Percentiles rank a stretch among this genome's conserved stretches.
Conservation (phyloP, 2,797 vertebrate genomes). For the Chelon labrosus region DNA sequence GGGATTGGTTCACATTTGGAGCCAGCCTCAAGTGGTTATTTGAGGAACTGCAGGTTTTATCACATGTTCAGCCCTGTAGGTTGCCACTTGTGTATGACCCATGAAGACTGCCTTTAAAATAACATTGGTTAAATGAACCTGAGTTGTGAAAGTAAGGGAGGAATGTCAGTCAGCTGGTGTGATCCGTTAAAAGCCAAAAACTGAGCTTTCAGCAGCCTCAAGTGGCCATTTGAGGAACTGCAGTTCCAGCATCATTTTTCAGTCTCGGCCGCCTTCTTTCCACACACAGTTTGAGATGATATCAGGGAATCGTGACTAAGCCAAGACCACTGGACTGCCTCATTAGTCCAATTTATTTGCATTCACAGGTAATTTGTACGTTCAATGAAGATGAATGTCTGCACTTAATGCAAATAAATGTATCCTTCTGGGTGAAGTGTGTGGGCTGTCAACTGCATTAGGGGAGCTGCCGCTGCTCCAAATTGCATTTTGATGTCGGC, state of each 20-base stretch:
- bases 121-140: no score
- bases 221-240: no score
- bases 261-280: neutral
- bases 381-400: conserved; percentile 16
- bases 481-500: conserved; percentile 35
- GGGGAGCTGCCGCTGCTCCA: conserved; percentile 11
- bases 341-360: conserved; percentile 22
- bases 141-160: no score
- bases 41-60: no score
- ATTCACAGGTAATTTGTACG: conserved; percentile 31
- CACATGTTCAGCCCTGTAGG: no score
- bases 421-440: neutral
- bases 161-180: no score
- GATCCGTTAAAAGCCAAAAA: no score
- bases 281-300: neutral
- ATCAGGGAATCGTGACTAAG: conserved; percentile 17
- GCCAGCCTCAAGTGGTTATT: no score
- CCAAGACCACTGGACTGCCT: neutral
- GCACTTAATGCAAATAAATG: conserved; percentile 26
- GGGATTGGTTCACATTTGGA: no score
- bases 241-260: neutral
- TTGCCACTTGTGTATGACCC: no score
- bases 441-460: conserved; percentile 24
- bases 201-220: no score
- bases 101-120: no score